Conservation (phyloP, 2,888 invertebrate genomes). For the Euspilapteryx auroguttella region DNA sequence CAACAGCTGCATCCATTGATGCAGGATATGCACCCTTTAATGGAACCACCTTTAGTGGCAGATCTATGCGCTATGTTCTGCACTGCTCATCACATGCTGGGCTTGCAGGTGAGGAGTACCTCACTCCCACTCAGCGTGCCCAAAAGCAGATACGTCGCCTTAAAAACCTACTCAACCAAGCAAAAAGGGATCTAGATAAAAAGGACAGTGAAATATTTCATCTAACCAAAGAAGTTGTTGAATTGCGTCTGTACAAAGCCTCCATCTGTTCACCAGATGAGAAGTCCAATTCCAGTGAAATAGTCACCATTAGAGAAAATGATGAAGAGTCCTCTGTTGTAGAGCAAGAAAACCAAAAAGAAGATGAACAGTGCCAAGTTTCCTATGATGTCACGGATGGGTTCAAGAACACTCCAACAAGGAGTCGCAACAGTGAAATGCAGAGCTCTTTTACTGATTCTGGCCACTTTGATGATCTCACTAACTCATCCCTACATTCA, state of each 20-base stretch:
- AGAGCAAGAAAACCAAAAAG: conserved; percentile 31
- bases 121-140: conserved; percentile 86
- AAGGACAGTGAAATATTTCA: conserved; percentile 82
- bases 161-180: conserved; percentile 70
- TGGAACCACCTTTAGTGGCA: conserved; percentile 70
- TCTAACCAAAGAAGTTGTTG: conserved; percentile 78
- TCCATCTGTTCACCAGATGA: conserved; percentile 79
- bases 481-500: conserved; percentile 74
- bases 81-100: conserved; percentile 83
- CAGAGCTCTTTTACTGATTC: conserved; percentile 82
- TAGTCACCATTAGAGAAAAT: conserved; percentile 74
- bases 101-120: conserved; percentile 77
- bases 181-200: conserved; percentile 75
- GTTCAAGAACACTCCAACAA: conserved; percentile 40
- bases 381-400: conserved; percentile 51
- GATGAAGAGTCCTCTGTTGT: conserved; percentile 33
- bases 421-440: conserved; percentile 60
- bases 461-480: conserved; percentile 83
- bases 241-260: conserved; percentile 77
- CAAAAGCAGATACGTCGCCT: conserved; percentile 78
- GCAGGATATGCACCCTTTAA: conserved; percentile 80
- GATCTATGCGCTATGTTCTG: conserved; percentile 77
- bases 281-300: conserved; percentile 76
- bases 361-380: conserved; percentile 28
- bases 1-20: conserved; percentile 79